These are phyloP conservation scores for Lasioglossum pauxillum DNA, from an alignment of 2,888 invertebrate species.

Conservation along the genomic window DNA sequence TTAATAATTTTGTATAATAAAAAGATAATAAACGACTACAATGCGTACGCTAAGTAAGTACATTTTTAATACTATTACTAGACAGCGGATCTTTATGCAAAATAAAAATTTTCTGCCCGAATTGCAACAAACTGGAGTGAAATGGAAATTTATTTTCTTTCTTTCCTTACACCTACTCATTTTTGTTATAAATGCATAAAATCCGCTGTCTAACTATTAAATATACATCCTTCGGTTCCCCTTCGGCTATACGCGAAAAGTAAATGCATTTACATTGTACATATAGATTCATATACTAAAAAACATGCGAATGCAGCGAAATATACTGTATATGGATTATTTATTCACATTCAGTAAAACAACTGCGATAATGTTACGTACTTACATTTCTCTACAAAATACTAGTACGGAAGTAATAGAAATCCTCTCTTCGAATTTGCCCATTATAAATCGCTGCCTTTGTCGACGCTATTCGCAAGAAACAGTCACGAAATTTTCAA, in stretches of 20 bases:
- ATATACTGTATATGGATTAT: constrained; percentile 44
- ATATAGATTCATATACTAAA: constrained; percentile 23
- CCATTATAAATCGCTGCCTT: constrained; percentile 4
- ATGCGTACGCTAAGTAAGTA: constrained; percentile 28
- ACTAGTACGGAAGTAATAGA: constrained; percentile 41
- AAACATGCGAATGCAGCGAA: constrained; percentile 25
- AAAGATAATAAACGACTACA: constrained; percentile 45
- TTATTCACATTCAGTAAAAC: constrained; percentile 71
- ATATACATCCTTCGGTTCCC: constrained; percentile 18
- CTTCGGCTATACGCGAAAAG: neutral
- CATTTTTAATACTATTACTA: constrained; percentile 8
- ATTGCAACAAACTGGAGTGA: too few species aligned
- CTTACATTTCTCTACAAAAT: constrained; percentile 61
- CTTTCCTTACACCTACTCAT: too few species aligned
- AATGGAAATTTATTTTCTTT: too few species aligned
- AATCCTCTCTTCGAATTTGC: neutral
- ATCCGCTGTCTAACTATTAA: neutral
- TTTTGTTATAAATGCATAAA: too few species aligned
- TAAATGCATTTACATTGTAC: constrained; percentile 37
- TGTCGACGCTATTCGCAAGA: constrained; percentile 23
- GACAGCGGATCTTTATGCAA: too few species aligned
- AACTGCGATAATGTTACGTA: constrained; percentile 65
- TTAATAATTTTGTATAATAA: constrained; percentile 32
- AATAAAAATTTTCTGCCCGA: too few species aligned
- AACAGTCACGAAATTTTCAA: constrained; percentile 22